phyloP scores from a whole-genome alignment of 2,888 invertebrate genomes.

The Netelia inedita region DNA sequence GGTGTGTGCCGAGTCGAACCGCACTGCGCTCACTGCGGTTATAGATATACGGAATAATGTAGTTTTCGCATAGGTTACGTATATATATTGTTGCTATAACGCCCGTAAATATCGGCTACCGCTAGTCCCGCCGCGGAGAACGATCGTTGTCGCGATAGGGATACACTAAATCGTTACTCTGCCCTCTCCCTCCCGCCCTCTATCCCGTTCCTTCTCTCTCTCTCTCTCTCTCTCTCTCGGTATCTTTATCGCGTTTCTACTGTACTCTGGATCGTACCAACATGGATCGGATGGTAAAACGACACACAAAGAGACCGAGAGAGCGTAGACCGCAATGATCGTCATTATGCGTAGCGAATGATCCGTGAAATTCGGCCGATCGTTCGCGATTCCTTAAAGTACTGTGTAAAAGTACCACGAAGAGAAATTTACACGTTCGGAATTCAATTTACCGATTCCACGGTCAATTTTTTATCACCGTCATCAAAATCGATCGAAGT shows the following conservation, averaged over 20 bases:
- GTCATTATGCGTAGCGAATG: constrained; percentile 47
- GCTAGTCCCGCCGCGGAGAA: constrained; percentile 73
- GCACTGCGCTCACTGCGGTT: constrained; percentile 31
- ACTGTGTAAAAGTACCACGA: too few relatives aligned
- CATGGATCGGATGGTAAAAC: constrained; percentile 58
- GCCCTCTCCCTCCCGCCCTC: constrained; percentile 70
- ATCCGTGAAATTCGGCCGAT: constrained; percentile 30
- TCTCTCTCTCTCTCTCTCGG: background rate
- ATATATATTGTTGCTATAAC: constrained; percentile 53
- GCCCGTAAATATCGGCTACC: constrained; percentile 75
- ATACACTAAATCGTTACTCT: constrained; percentile 81
- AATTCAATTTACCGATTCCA: too few relatives aligned
- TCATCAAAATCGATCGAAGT: too few relatives aligned
- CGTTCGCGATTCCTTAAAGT: constrained; percentile 57
- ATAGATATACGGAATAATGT: background rate
- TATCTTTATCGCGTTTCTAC: constrained; percentile 6
- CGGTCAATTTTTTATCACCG: too few relatives aligned
- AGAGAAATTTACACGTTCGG: too few relatives aligned
- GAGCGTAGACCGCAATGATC: constrained; percentile 51
- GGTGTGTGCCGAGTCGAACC: constrained; percentile 43
- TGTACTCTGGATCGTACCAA: too few relatives aligned
- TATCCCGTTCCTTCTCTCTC: too few relatives aligned
- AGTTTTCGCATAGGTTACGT: constrained; percentile 10
- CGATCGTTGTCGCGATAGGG: constrained; percentile 83
- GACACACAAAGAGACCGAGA: constrained; percentile 54